Conservation (phyloP, 2,113 vertebrate species). For the Indicator indicator region DNA sequence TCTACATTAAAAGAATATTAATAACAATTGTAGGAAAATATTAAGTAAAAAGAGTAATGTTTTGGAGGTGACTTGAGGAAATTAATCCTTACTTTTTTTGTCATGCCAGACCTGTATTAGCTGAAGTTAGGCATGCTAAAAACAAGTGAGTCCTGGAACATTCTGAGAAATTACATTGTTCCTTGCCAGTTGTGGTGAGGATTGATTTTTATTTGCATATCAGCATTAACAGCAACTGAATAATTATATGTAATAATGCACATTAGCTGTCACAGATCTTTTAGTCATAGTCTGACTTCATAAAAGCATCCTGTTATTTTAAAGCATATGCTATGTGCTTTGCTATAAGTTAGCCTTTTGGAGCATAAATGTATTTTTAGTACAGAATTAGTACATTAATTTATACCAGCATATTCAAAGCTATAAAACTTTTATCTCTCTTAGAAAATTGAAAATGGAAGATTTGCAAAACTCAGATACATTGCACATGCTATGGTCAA, state of each 20-base stretch:
- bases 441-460: conserved; percentile 97
- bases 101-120: neutral
- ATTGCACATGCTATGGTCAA: conserved; percentile 97
- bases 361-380: neutral
- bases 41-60: neutral
- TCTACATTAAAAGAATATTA: neutral
- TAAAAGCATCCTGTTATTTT: neutral
- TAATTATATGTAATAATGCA: neutral
- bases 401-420: neutral
- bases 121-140: neutral
- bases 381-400: neutral
- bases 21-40: neutral
- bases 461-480: conserved; percentile 95
- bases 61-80: neutral
- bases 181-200: neutral
- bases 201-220: neutral
- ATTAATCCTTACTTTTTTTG: neutral
- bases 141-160: neutral
- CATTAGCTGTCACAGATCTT: neutral
- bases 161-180: neutral
- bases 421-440: conserved; percentile 47
- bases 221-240: neutral
- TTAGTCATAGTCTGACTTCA: neutral
- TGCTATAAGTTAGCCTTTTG: neutral
- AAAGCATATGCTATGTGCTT: neutral